Evolutionary conservation across 2,797 vertebrate genomes (phyloP).

Genomic region (Chelon labrosus): DNA sequence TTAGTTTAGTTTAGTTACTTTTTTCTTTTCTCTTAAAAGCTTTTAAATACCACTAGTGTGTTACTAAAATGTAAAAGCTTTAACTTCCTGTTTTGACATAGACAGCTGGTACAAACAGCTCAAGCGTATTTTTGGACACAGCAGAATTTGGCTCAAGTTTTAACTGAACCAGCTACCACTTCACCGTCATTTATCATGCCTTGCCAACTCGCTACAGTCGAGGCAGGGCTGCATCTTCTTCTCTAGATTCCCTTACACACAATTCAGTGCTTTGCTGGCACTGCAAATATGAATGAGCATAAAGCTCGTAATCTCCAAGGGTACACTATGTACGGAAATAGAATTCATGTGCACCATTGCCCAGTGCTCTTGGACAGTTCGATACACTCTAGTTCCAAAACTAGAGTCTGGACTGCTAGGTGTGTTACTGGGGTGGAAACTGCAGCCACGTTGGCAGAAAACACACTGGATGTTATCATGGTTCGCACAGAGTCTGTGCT

Average conservation of each 20-base stretch:
- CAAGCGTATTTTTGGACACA: neutral
- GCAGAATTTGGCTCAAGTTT: slow-evolving; percentile 14
- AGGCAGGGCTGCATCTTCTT: slow-evolving; percentile 9
- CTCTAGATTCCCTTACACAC: slow-evolving; percentile 32
- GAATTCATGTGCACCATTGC: slow-evolving; percentile 28
- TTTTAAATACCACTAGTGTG: neutral
- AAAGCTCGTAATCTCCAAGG: slow-evolving; percentile 29
- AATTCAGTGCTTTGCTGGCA: slow-evolving; percentile 46
- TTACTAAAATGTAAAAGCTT: neutral
- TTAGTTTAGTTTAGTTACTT: too few relatives aligned
- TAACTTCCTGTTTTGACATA: slow-evolving; percentile 1
- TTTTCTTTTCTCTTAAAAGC: too few relatives aligned
- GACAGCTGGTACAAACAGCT: slow-evolving; percentile 4
- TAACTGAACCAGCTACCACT: slow-evolving; percentile 29
- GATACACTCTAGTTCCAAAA: slow-evolving; percentile 34
- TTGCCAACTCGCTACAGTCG: slow-evolving; percentile 42
- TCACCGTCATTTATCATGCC: slow-evolving; percentile 40
- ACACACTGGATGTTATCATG: slow-evolving; percentile 6
- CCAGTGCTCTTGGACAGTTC: slow-evolving; percentile 19
- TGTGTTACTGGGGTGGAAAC: slow-evolving; percentile 15
- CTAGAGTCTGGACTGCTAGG: neutral
- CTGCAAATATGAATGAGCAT: slow-evolving; percentile 46
- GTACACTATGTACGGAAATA: slow-evolving; percentile 31
- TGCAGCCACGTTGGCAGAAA: neutral
- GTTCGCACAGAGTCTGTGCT: neutral